phyloP scores from a whole-genome alignment of 2,888 invertebrate species.

The Meganola albula region DNA sequence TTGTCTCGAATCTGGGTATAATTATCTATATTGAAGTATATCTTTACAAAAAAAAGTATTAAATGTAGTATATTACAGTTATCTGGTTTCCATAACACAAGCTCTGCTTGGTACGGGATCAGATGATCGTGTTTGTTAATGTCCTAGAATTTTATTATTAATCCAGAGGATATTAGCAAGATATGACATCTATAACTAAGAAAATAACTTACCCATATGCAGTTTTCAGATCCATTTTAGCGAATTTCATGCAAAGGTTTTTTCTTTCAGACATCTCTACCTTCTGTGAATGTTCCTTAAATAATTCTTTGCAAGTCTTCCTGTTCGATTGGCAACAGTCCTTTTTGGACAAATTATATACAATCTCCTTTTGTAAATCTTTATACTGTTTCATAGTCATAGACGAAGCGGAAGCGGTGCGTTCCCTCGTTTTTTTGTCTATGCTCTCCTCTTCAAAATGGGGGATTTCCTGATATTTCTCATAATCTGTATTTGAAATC shows the following conservation, averaged over 20 bases:
- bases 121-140: too few relatives aligned
- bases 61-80: too few relatives aligned
- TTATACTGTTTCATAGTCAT: constrained; percentile 60
- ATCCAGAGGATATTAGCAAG: too few relatives aligned
- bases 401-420: constrained; percentile 31
- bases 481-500: constrained; percentile 41
- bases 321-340: constrained; percentile 51
- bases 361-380: constrained; percentile 57
- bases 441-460: constrained; percentile 34
- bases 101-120: too few relatives aligned
- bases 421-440: constrained; percentile 25
- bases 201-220: constrained; percentile 49
- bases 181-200: too few relatives aligned
- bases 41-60: too few relatives aligned
- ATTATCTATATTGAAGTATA: too few relatives aligned
- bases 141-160: too few relatives aligned
- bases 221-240: constrained; percentile 46
- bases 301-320: constrained; percentile 43
- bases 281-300: constrained; percentile 44
- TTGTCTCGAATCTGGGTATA: too few relatives aligned
- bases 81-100: too few relatives aligned
- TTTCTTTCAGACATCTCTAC: constrained; percentile 39
- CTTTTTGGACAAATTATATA: constrained; percentile 43
- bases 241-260: constrained; percentile 44
- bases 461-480: constrained; percentile 52